Conservation (phyloP, 2,888 invertebrate genomes). For the Amphipyra berbera region DNA sequence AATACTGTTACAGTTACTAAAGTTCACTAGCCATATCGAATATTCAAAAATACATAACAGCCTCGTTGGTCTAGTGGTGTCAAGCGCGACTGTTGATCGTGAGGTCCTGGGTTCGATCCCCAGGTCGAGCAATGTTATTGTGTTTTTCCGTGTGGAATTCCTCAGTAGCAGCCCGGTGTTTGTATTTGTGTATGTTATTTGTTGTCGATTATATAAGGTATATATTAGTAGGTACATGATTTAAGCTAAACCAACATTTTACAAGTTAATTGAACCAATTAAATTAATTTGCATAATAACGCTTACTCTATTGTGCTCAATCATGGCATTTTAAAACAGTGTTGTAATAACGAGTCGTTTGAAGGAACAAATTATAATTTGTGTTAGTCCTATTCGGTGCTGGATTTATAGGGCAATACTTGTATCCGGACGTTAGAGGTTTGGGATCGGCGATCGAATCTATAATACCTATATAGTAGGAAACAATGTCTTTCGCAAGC, state of each 20-base stretch:
- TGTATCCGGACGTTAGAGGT: conserved; percentile 29
- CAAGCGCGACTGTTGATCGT: no score
- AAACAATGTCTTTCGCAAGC: conserved; percentile 27
- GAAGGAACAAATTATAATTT: conserved; percentile 31
- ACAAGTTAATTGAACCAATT: conserved; percentile 31
- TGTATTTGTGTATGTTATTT: no score
- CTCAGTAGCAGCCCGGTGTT: no score
- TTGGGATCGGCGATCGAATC: conserved; percentile 21
- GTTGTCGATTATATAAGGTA: no score
- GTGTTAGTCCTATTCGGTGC: conserved; percentile 1
- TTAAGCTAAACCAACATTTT: background rate
- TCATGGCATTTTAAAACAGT: conserved; percentile 16
- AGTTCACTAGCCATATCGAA: conserved; percentile 4
- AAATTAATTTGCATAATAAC: conserved; percentile 34
- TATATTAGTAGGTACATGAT: background rate
- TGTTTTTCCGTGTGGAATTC: no score
- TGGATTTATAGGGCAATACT: conserved; percentile 33
- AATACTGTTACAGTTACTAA: background rate
- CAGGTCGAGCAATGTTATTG: no score
- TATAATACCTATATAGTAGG: conserved; percentile 18
- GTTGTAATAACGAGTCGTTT: conserved; percentile 20
- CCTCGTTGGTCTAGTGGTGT: no score
- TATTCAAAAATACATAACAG: background rate
- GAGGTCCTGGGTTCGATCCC: no score
- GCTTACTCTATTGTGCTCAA: conserved; percentile 12